Evolutionary conservation across 2,797 vertebrate species (phyloP), one percentile per base, ranked within the genome.

Genomic region (Phyllotis vaccarum): DNA sequence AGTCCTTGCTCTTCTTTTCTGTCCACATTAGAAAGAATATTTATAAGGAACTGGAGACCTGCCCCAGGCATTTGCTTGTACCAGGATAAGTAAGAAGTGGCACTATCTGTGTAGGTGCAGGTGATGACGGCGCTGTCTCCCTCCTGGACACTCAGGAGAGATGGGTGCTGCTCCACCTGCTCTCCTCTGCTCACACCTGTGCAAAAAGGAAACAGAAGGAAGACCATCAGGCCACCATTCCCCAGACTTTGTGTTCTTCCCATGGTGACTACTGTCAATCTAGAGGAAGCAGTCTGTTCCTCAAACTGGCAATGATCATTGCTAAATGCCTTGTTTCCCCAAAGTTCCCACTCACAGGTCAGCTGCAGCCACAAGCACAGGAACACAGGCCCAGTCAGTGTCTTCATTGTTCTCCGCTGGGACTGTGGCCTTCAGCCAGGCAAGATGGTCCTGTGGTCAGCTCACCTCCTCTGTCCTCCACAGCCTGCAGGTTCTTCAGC

Each of bases 331-430:
- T 46, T 89, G 17, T 16, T 58, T 17, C 58, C 56, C 79, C 14
- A 75, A 90, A 70, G 8, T 29, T 76, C 66, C 88, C 72, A 58
- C 91, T 96, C 46, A 96, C 27, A 14, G 62, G 31, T 64, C 62
- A 6, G 29, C 64, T 34, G 64, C 29, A 66, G 64, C 29, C 13
- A 93, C 17, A 80, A 27, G 52, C 85, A 54, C 66, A 95, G 29
- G n/a, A 95, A 31, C 31, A 74, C 54, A 66, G n/a, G 5, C 40
- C 90, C 83, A 16, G 4, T 12, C n/a, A 72, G 9, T 24, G 49
- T 75, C 72, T 72, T 83, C 88, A 96, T 94, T 46, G n/a, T 79
- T 81, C 27, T 81, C 12, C 24, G 2, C 12, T 31, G 29, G 22
- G 16, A 83, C 10, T 43, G 27, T 3, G 85, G 17, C 56, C 82